Percentiles rank a stretch among this genome's conserved stretches.
phyloP scores from a whole-genome alignment of 2,113 vertebrate species.

The Balaenoptera acutorostrata region DNA sequence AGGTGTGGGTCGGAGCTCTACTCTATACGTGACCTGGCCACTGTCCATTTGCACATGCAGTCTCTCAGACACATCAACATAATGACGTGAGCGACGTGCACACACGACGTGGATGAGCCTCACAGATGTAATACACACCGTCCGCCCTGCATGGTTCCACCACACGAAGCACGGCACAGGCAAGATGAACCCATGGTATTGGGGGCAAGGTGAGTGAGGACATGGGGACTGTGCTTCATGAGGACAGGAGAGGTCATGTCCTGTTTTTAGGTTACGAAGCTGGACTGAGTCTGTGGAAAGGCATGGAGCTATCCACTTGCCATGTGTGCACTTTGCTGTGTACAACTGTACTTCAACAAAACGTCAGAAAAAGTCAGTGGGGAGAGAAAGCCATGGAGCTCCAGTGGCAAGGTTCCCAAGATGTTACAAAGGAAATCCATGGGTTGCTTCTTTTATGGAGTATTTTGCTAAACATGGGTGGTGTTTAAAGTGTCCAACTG shows the following conservation, averaged over 20 bases:
- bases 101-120: fast-evolving
- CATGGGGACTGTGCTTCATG: fast-evolving
- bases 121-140: fast-evolving
- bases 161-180: fast-evolving
- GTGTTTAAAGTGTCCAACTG: background rate
- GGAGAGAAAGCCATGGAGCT: no score
- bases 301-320: background rate
- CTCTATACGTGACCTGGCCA: background rate
- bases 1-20: background rate
- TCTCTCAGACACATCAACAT: background rate
- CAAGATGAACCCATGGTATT: fast-evolving
- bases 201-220: background rate
- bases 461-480: background rate
- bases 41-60: background rate
- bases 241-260: background rate
- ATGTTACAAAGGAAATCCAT: background rate
- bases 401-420: background rate
- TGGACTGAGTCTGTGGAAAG: background rate
- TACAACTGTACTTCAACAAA: background rate
- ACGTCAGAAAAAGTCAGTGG: background rate
- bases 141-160: background rate
- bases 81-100: background rate
- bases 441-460: background rate
- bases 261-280: background rate
- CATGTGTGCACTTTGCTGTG: no score